Percentiles rank a stretch among this genome's conserved stretches.
These are phyloP conservation scores for Charaxes varanes DNA, from an alignment of 1,140 invertebrate genomes.

Conservation along the genomic window DNA sequence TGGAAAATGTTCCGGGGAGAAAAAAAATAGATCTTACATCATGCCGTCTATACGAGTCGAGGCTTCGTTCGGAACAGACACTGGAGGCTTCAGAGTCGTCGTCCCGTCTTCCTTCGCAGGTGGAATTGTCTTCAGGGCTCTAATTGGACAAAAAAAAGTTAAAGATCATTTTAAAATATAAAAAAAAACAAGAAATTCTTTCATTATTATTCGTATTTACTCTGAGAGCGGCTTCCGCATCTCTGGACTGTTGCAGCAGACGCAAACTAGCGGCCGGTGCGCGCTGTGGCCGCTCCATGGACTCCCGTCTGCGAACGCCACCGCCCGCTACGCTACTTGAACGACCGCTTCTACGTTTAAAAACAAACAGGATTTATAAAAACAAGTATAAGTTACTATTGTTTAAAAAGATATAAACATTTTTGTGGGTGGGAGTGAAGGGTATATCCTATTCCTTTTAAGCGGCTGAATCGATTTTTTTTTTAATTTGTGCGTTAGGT, in stretches of 20 bases:
- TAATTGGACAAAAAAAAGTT: constrained; percentile 24
- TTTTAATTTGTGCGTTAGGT: too few relatives aligned
- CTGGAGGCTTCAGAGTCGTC: constrained; percentile 96
- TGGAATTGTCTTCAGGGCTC: constrained; percentile 64
- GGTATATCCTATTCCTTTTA: too few relatives aligned
- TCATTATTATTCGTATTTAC: constrained; percentile 20
- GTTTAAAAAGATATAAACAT: too few relatives aligned
- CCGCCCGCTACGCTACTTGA: constrained; percentile 44
- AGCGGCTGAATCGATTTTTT: too few relatives aligned
- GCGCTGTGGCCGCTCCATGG: constrained; percentile 66
- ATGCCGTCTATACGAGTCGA: constrained; percentile 86
- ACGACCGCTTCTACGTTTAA: constrained; percentile 33
- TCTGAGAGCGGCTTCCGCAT: constrained; percentile 83
- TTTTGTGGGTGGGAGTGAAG: too few relatives aligned
- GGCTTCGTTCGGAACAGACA: constrained; percentile 93
- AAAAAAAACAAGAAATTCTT: too few relatives aligned
- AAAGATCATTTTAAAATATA: too few relatives aligned
- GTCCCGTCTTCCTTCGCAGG: constrained; percentile 75
- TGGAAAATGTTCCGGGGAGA: too few relatives aligned
- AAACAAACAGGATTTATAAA: too few relatives aligned
- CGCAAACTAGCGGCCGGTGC: constrained; percentile 79
- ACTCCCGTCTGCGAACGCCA: constrained; percentile 38
- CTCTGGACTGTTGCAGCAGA: constrained; percentile 90
- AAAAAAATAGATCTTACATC: constrained; percentile 80
- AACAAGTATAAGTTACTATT: too few relatives aligned